Evolutionary conservation across 92 coral and sea anemone genomes (phyloP).

Genomic region (Palythoa grandis): DNA sequence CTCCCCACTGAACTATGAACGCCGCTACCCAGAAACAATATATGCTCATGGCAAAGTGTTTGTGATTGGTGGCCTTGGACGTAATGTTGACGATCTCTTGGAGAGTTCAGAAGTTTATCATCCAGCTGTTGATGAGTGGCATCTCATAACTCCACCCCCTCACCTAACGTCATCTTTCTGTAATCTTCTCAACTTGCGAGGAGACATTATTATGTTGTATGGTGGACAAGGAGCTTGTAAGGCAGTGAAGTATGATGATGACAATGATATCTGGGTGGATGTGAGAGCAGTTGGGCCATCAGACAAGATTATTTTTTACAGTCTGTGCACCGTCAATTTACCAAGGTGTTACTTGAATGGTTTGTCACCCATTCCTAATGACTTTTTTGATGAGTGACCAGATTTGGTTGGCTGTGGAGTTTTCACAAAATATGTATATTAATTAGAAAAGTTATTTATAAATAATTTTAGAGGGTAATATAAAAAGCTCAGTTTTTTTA

Average conservation of each 20-base stretch:
- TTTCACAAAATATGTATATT: neutral
- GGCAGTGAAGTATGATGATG: conserved; percentile 32
- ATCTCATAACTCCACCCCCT: conserved; percentile 46
- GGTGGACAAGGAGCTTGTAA: conserved; percentile 40
- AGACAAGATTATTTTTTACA: conserved; percentile 40
- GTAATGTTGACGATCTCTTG: conserved; percentile 35
- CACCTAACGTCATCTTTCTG: conserved; percentile 38
- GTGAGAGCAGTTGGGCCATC: conserved; percentile 43
- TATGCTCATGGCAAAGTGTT: conserved; percentile 41
- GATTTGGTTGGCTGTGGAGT: neutral
- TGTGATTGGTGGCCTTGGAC: conserved; percentile 41
- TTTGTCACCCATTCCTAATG: conserved; percentile 22
- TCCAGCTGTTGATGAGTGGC: conserved; percentile 35
- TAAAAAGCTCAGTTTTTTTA: too few species aligned
- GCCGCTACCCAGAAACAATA: conserved; percentile 39
- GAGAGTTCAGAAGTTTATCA: conserved; percentile 42
- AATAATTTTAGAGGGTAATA: too few species aligned
- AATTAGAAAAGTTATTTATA: too few species aligned
- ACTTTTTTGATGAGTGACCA: conserved; percentile 35
- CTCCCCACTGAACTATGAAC: conserved; percentile 35
- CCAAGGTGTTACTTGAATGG: conserved; percentile 45
- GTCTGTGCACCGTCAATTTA: conserved; percentile 42
- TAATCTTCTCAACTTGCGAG: conserved; percentile 34
- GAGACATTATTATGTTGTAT: conserved; percentile 39
- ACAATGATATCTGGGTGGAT: conserved; percentile 35